Percentiles rank a stretch among this genome's conserved stretches.
Evolutionary conservation across 1,140 invertebrate genomes (phyloP).

Genomic region (Chionoecetes opilio): DNA sequence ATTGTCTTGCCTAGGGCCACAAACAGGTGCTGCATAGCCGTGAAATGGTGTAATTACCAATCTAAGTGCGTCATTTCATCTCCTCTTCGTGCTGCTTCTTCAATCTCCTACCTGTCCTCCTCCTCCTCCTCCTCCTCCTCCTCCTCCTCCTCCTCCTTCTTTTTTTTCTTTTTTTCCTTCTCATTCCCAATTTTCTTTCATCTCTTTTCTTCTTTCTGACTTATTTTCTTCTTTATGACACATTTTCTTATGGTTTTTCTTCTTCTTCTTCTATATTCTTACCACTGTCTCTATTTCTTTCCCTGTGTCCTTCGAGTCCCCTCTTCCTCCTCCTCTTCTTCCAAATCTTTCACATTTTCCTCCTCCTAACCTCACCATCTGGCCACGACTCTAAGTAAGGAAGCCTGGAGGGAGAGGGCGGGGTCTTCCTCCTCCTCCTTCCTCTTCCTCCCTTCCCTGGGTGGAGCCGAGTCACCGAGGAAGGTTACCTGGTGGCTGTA

Average conservation of each 20-base stretch:
- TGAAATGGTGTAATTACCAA: slow-evolving; percentile 15
- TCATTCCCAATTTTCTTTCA: not conserved
- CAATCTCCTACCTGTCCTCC: not conserved
- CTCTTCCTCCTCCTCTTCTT: not conserved
- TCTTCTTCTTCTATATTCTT: not conserved
- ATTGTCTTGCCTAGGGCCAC: not conserved
- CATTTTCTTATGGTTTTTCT: not conserved
- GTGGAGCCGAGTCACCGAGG: not conserved
- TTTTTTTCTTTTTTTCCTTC: not conserved
- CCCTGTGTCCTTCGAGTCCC: not conserved
- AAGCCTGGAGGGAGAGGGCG: not conserved
- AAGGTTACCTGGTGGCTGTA: slow-evolving; percentile 11
- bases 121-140: not conserved
- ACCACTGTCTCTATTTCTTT: not conserved
- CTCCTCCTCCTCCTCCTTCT: not conserved
- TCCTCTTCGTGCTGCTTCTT: not conserved
- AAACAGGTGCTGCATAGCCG: not conserved
- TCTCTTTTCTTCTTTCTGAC: too few species aligned
- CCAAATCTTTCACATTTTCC: not conserved
- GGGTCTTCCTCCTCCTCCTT: not conserved
- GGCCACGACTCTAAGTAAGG: not conserved
- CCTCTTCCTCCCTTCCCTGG: not conserved
- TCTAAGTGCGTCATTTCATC: not conserved
- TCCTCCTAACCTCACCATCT: not conserved
- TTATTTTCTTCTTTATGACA: too few species aligned